These are phyloP conservation scores for Charanyca ferruginea DNA, from an alignment of 2,888 invertebrate genomes.

Conservation along the genomic window DNA sequence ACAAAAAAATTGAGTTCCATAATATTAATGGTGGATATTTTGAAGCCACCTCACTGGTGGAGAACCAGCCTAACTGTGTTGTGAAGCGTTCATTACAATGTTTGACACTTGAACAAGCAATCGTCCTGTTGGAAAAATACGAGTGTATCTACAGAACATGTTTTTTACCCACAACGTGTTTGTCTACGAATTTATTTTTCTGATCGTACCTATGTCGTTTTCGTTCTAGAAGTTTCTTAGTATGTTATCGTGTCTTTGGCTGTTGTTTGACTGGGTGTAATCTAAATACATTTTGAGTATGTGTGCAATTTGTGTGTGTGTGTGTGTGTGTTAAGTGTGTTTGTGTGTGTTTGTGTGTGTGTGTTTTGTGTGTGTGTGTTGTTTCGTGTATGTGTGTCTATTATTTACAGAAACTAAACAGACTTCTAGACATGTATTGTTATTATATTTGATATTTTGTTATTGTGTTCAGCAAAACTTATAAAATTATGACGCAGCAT, in stretches of 20 bases:
- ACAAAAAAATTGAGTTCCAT: too few species aligned
- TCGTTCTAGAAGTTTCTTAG: background rate
- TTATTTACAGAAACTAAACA: too few species aligned
- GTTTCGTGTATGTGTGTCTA: too few species aligned
- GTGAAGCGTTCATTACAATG: slow-evolving; percentile 37
- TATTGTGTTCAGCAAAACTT: too few species aligned
- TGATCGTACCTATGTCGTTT: background rate
- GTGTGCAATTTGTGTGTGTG: too few species aligned
- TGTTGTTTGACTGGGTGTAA: background rate
- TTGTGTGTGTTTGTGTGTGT: too few species aligned
- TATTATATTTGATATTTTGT: too few species aligned
- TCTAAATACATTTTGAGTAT: background rate
- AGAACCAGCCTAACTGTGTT: background rate
- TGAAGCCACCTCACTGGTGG: background rate
- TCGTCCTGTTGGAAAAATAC: slow-evolving; percentile 17
- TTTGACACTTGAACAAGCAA: slow-evolving; percentile 45
- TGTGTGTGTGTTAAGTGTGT: too few species aligned
- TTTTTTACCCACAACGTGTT: slow-evolving; percentile 18
- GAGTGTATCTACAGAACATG: slow-evolving; percentile 11
- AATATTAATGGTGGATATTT: background rate
- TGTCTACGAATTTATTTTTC: slow-evolving; percentile 19
- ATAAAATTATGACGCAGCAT: too few species aligned
- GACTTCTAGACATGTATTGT: too few species aligned
- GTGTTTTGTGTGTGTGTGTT: too few species aligned
- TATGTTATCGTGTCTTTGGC: too few species aligned